phyloP scores from a whole-genome alignment of 2,113 vertebrate genomes.

The Trematocara zebra region DNA sequence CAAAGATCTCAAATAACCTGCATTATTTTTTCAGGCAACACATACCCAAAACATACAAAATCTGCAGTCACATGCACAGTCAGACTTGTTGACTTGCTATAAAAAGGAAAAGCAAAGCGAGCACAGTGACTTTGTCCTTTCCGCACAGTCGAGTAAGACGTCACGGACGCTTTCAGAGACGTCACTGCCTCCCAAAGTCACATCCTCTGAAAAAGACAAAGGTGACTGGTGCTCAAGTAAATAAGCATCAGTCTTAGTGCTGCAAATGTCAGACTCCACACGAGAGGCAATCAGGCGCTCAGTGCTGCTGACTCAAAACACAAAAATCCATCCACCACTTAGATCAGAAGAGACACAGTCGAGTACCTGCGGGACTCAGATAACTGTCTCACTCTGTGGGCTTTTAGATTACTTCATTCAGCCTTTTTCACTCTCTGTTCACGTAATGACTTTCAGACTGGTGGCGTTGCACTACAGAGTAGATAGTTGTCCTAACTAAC shows the following conservation, averaged over 20 bases:
- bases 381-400: background rate
- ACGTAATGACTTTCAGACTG: background rate
- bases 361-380: background rate
- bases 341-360: background rate
- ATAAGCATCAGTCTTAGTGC: conserved; percentile 7
- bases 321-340: background rate
- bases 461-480: background rate
- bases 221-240: background rate
- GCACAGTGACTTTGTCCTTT: background rate
- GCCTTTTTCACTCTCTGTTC: background rate
- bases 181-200: background rate
- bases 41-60: background rate
- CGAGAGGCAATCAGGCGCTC: background rate
- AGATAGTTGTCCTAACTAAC: background rate
- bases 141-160: background rate
- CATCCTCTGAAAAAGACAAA: background rate
- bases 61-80: background rate
- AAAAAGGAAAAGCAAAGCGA: background rate
- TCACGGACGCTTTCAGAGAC: background rate
- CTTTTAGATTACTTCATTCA: background rate
- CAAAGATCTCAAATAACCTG: background rate
- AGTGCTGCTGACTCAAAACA: conserved; percentile 11
- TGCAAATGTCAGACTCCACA: conserved; percentile 15
- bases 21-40: background rate
- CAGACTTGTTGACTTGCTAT: background rate